Conservation (phyloP, 1,140 invertebrate species). For the Elysia chlorotica region DNA sequence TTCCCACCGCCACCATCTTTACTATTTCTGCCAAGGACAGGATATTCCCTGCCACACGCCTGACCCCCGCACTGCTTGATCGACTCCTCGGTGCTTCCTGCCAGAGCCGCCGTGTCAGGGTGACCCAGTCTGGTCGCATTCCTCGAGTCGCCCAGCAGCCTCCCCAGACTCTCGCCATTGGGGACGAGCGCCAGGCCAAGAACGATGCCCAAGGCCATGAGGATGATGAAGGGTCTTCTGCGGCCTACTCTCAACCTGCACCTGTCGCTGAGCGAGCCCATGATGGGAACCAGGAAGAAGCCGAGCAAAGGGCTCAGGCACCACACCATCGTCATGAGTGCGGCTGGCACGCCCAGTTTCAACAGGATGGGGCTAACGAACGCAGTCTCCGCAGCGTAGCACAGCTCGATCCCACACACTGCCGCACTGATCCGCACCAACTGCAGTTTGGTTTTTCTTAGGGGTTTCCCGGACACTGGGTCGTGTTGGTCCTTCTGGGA, state of each 20-base stretch:
- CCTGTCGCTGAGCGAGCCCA: constrained; percentile 90
- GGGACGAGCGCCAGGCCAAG: constrained; percentile 69
- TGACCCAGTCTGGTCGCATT: too few species aligned
- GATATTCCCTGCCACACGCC: too few species aligned
- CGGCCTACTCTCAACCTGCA: constrained; percentile 81
- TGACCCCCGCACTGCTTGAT: too few species aligned
- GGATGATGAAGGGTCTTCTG: constrained; percentile 87
- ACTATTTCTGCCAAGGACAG: too few species aligned
- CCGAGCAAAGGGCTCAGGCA: constrained; percentile 76
- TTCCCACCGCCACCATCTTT: too few species aligned
- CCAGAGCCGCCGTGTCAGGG: too few species aligned
- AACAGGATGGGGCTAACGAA: constrained; percentile 94
- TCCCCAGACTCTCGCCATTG: constrained; percentile 85
- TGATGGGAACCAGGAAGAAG: constrained; percentile 89
- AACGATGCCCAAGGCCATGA: constrained; percentile 87
- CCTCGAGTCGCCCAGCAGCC: constrained; percentile 74
- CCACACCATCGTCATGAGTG: constrained; percentile 95
- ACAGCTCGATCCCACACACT: constrained; percentile 97
- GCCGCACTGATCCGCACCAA: constrained; percentile 87
- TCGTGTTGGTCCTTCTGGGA: constrained; percentile 31
- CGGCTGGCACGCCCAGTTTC: constrained; percentile 87
- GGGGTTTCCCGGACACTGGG: background rate
- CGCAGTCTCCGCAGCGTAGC: constrained; percentile 94
- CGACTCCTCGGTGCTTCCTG: too few species aligned
- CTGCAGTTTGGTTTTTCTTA: constrained; percentile 77